Conservation (phyloP, 2,797 vertebrate species). For the Pangasius macronema region DNA sequence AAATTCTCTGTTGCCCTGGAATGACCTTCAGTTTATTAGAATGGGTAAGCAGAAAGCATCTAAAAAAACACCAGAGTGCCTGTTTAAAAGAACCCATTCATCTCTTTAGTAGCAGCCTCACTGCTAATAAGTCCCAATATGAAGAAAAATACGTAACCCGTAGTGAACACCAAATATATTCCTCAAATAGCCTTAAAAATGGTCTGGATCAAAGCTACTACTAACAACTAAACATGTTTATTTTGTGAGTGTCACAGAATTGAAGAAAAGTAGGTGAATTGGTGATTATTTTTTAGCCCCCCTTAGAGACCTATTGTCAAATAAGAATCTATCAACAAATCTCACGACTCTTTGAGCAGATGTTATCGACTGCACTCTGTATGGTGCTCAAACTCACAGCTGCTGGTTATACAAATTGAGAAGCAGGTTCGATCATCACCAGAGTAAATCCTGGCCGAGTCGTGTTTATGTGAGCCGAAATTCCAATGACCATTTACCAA, state of each 20-base stretch:
- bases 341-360: background rate
- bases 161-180: background rate
- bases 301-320: background rate
- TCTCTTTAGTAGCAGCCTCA: conserved; percentile 33
- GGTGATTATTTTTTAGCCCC: background rate
- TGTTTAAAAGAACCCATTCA: conserved; percentile 30
- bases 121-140: conserved; percentile 26
- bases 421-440: background rate
- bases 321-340: background rate
- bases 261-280: background rate
- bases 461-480: background rate
- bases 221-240: background rate
- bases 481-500: background rate
- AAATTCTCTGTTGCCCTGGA: conserved; percentile 25
- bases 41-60: background rate
- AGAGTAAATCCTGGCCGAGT: background rate
- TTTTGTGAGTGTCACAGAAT: background rate
- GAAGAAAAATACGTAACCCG: conserved; percentile 18
- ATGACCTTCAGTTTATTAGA: conserved; percentile 31
- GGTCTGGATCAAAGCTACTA: background rate
- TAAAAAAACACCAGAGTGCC: conserved; percentile 18
- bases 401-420: background rate
- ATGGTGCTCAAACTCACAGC: background rate
- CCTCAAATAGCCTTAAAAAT: background rate
- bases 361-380: background rate